A percentile compares a stretch with the other conserved stretches of the same genome.
Evolutionary conservation across 2,888 invertebrate species (phyloP).

Genomic region (Mystacides longicornis): DNA sequence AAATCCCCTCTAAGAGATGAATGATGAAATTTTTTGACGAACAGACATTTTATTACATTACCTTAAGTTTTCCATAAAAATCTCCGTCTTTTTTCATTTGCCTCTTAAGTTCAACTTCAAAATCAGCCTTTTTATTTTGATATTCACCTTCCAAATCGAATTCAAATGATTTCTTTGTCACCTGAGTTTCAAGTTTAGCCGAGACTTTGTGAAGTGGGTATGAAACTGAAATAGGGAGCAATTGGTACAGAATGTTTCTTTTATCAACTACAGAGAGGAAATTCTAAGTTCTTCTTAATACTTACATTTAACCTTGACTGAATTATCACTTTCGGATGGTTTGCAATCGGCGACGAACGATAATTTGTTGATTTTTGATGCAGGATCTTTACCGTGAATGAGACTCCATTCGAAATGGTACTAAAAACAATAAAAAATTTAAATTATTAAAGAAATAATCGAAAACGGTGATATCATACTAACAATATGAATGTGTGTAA

Average conservation of each 20-base stretch:
- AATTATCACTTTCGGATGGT: conserved; percentile 38
- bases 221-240: conserved; percentile 34
- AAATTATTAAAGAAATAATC: background rate
- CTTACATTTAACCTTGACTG: conserved; percentile 42
- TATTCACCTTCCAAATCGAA: conserved; percentile 52
- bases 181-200: conserved; percentile 48
- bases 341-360: conserved; percentile 40
- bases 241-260: too few relatives aligned
- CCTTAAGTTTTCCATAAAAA: conserved; percentile 37
- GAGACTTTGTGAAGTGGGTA: conserved; percentile 48
- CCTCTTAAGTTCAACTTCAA: conserved; percentile 51
- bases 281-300: too few relatives aligned
- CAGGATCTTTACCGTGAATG: conserved; percentile 55
- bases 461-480: too few relatives aligned
- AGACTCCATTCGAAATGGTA: conserved; percentile 30
- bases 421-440: conserved; percentile 5
- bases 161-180: conserved; percentile 49
- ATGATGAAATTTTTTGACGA: too few relatives aligned
- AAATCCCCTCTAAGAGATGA: too few relatives aligned
- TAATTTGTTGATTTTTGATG: conserved; percentile 48
- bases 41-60: too few relatives aligned
- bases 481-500: too few relatives aligned
- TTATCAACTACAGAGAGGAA: too few relatives aligned
- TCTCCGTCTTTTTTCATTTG: conserved; percentile 41
- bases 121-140: conserved; percentile 51